Conservation (phyloP, 2,797 vertebrate genomes). For the Masticophis lateralis region DNA sequence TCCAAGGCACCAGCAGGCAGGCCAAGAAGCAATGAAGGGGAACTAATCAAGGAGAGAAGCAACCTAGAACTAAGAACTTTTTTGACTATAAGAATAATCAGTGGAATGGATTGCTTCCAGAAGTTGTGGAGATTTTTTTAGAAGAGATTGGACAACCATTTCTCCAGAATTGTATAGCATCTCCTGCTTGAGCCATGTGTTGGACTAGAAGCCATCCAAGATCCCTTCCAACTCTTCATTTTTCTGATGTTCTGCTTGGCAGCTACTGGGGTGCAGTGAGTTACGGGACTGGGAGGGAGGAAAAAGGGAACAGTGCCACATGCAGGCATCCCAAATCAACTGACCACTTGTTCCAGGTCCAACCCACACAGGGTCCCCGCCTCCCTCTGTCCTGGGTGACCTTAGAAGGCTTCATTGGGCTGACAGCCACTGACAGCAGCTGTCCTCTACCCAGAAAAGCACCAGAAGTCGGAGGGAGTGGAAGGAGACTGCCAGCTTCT, state of each 20-base stretch:
- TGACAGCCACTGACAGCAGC: rapidly evolving
- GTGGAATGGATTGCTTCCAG: neutral
- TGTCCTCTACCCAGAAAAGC: rapidly evolving
- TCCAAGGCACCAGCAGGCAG: neutral
- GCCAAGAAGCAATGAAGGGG: neutral
- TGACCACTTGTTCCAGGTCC: rapidly evolving
- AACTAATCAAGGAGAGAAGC: neutral
- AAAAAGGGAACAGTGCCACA: neutral
- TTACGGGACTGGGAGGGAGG: neutral
- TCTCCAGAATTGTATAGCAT: neutral
- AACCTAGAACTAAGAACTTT: neutral
- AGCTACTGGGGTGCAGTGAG: neutral
- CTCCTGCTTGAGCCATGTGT: neutral
- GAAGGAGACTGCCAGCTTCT: neutral
- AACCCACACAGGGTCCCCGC: slow-evolving; percentile 35
- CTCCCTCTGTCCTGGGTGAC: neutral
- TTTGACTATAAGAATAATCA: neutral
- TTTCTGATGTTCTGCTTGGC: neutral
- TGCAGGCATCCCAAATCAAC: neutral
- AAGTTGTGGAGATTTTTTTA: neutral
- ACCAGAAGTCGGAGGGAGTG: neutral
- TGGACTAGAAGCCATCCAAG: neutral
- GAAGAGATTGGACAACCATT: neutral
- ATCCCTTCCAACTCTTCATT: neutral
- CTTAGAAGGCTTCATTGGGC: neutral